Conservation (phyloP, 2,888 invertebrate genomes). For the Ametastegia equiseti region DNA sequence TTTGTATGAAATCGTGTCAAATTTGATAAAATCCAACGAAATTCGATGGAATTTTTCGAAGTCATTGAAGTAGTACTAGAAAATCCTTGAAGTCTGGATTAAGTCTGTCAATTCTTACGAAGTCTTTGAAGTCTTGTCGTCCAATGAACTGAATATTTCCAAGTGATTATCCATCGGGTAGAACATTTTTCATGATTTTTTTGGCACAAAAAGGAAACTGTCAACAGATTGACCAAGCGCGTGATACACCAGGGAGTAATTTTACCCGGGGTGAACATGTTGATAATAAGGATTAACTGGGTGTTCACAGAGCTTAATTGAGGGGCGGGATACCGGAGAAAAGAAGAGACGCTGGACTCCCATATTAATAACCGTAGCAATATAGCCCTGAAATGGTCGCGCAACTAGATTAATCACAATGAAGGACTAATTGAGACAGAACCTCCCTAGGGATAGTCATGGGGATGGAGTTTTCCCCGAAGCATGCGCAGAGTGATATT, state of each 20-base stretch:
- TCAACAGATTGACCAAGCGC: background rate
- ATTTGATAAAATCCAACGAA: no score
- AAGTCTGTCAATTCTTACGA: no score
- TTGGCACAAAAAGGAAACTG: background rate
- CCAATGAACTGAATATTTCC: no score
- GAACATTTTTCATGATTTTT: background rate
- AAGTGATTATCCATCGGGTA: no score
- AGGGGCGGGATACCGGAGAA: slow-evolving; percentile 7
- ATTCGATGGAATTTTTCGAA: no score
- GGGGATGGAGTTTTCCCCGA: slow-evolving; percentile 8
- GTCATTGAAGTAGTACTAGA: no score
- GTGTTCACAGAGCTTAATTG: slow-evolving; percentile 32
- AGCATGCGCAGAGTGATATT: slow-evolving; percentile 5
- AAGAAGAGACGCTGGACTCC: slow-evolving; percentile 26
- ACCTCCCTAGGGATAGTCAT: slow-evolving; percentile 22
- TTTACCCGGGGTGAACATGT: background rate
- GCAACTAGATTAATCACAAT: slow-evolving; percentile 48
- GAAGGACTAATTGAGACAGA: slow-evolving; percentile 42
- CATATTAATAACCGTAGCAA: slow-evolving; percentile 40
- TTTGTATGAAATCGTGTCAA: no score
- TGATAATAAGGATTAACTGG: slow-evolving; percentile 34
- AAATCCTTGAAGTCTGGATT: no score
- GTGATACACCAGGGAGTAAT: background rate
- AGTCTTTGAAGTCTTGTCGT: no score
- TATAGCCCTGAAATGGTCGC: slow-evolving; percentile 41